Conservation (phyloP, 2,797 vertebrate species). For the Chelon auratus region DNA sequence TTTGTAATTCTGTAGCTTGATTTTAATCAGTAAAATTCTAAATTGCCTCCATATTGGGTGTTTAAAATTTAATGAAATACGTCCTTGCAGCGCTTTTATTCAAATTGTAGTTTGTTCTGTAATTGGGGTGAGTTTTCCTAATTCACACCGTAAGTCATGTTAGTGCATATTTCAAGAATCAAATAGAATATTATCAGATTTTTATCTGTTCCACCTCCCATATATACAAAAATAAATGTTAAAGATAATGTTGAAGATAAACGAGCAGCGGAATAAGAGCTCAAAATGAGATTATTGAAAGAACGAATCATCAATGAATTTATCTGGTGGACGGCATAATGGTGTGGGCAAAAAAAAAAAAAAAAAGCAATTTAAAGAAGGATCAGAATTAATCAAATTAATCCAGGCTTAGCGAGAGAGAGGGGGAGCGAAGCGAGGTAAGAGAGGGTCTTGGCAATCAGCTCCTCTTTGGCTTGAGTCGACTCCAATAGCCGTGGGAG, state of each 20-base stretch:
- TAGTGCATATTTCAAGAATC: conserved; percentile 70
- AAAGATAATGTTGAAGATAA: conserved; percentile 26
- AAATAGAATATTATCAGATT: conserved; percentile 66
- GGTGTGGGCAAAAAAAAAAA: conserved; percentile 7
- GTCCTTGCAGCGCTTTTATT: conserved; percentile 76
- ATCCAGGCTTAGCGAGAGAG: conserved; percentile 30
- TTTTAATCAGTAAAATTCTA: conserved; percentile 69
- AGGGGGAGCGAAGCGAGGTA: conserved; percentile 32
- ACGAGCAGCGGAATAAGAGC: conserved; percentile 27
- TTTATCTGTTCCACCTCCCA: conserved; percentile 37
- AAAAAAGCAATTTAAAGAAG: conserved; percentile 28
- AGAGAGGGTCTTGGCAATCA: conserved; percentile 52
- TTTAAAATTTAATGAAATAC: conserved; percentile 81
- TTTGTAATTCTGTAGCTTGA: conserved; percentile 65
- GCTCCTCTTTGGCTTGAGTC: conserved; percentile 44
- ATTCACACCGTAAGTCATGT: conserved; percentile 63
- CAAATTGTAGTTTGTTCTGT: conserved; percentile 74
- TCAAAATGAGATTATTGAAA: conserved; percentile 39
- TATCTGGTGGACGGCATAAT: conserved; percentile 27
- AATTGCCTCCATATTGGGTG: conserved; percentile 68
- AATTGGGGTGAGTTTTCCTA: conserved; percentile 76
- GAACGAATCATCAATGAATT: conserved; percentile 25
- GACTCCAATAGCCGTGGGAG: conserved; percentile 51
- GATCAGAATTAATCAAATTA: conserved; percentile 39
- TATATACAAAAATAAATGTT: conserved; percentile 1